These are phyloP conservation scores for Platypus cylindrus DNA, from an alignment of 2,888 invertebrate species.

Conservation along the genomic window DNA sequence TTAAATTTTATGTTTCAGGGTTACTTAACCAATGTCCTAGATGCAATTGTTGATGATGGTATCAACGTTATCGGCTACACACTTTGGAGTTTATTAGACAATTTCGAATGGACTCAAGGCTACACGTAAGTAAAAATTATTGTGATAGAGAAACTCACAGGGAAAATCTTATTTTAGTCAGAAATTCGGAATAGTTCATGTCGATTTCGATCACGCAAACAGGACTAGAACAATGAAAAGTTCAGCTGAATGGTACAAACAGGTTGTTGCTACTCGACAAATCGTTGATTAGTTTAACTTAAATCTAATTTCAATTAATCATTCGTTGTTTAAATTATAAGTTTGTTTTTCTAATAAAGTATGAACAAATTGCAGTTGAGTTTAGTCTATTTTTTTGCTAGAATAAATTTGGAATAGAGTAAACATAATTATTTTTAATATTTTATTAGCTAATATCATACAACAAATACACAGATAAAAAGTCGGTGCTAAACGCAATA, in stretches of 20 bases:
- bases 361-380: no score
- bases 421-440: no score
- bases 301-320: no score
- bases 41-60: constrained; percentile 15
- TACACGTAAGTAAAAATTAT: constrained; percentile 17
- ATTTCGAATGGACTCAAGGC: constrained; percentile 18
- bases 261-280: constrained; percentile 10
- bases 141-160: no score
- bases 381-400: no score
- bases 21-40: constrained; percentile 5
- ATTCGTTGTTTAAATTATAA: no score
- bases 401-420: no score
- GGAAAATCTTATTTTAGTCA: no score
- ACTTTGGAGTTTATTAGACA: constrained; percentile 19
- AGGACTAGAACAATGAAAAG: constrained; percentile 12
- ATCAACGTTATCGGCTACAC: constrained; percentile 17
- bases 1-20: background rate
- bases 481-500: no score
- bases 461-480: no score
- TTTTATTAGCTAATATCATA: no score
- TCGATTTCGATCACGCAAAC: constrained; percentile 12
- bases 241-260: constrained; percentile 11
- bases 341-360: no score
- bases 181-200: constrained; percentile 11
- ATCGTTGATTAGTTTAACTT: constrained; percentile 11